Evolutionary conservation across 2,888 invertebrate species (phyloP), one percentile per base, ranked within the genome.

Genomic region (Parnassius orleans): DNA sequence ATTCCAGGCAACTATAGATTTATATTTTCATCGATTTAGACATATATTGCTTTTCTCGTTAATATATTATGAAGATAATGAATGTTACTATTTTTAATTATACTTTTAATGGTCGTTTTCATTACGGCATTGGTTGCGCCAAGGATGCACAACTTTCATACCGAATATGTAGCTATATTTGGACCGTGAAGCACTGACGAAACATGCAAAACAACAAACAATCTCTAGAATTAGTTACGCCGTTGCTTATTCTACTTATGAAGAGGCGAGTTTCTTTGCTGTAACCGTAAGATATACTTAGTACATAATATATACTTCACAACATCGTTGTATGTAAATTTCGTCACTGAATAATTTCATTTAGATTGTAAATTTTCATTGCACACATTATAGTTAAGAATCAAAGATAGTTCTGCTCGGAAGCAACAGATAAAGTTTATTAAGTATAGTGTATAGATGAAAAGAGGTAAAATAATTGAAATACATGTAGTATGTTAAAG

Each of bases 181-280:
- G 82, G 90, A 91, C 87, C 91, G 89, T 91, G 87, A 87, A 91
- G 86, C 77, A 84, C 88, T 90, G 86, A 89, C 90, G 90, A 90
- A 90, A 91, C 89, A 90, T 90, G 90, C 89, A 90, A 90, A 91
- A 90, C 89, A 88, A 88, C 81, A 86, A 82, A 91, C 90, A 87
- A 90, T 90, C 90, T 90, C 86, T 78, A 81, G 85, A 87, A 89
- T 90, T 90, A 88, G 90, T 88, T 88, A 87, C 90, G 90, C 89
- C 71, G 83, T 87, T 84, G 88, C 84, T 83, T 81, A 87, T 73
- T 86, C 84, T 83, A 84, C 83, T 86, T 84, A 86, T 80, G 83
- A 81, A 84, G 79, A 84, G 76, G 78, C 72, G 74, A 78, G 86
- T 87, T 88, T 87, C 87, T 85, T 85, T 84, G 87, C 80, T 78